Base-by-base conservation (phyloP, 2,113 vertebrate genomes). In the Mesembrinibis cayennensis region DNA sequence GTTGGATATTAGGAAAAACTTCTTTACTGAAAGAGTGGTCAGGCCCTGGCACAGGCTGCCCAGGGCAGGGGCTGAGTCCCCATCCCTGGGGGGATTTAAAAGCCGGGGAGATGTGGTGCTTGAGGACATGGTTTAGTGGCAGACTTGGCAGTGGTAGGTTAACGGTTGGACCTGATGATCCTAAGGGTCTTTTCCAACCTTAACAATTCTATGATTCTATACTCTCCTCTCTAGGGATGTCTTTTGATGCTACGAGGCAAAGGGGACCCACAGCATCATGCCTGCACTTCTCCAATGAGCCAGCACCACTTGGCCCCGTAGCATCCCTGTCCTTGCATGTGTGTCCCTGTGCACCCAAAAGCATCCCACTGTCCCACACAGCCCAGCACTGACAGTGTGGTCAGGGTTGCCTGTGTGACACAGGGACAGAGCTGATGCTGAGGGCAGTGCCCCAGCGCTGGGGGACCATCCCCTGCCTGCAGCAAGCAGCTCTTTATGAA, bases 171-270 rank as follows among this genome's bases (percentile, higher is more conserved):
- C n/a, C n/a, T n/a, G n/a, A n/a, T n/a, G n/a, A n/a, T n/a, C n/a
- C n/a, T n/a, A n/a, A n/a, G n/a, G n/a, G n/a, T n/a, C n/a, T n/a
- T n/a, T n/a, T n/a, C n/a, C n/a, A n/a, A n/a, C n/a, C n/a, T n/a
- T n/a, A n/a, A n/a, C n/a, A n/a, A n/a, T n/a, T n/a, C n/a, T n/a
- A n/a, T n/a, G n/a, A n/a, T n/a, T n/a, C n/a, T n/a, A n/a, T n/a
- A n/a, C n/a, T 21, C 66, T 2, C 61, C 15, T 32, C 44, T 18
- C 0, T 2, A 1, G 52, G 11, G 21, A 2, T 22, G 15, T 10
- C n/a, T 29, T 17, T 5, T 27, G 32, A 1, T 14, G 32, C 55
- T 55, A 2, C 0, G 2, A 36, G 15, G 17, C 26, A 9, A 45
- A 34, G 13, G 12, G 27, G 21, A 38, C 29, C 23, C 44, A 4